Evolutionary conservation across 2,113 vertebrate species (phyloP).

Genomic region (Myotis davidii): DNA sequence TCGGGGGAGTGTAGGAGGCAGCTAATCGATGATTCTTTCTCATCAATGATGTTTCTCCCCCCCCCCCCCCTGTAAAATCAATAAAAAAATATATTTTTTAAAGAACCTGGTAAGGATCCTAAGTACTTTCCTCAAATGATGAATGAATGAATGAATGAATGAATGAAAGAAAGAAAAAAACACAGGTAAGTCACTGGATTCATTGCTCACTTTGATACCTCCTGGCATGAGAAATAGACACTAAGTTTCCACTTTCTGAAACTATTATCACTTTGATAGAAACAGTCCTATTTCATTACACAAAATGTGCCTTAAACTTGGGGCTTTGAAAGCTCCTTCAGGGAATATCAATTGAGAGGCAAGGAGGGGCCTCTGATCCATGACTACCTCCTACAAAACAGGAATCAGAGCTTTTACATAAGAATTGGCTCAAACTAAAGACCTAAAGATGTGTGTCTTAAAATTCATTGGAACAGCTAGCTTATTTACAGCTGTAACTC

Average conservation of each 20-base stretch:
- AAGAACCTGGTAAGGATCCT: background rate
- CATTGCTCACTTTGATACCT: background rate
- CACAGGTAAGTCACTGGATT: background rate
- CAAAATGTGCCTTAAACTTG: background rate
- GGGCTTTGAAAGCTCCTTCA: background rate
- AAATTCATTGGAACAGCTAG: background rate
- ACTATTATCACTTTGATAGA: background rate
- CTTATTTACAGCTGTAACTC: constrained; percentile 9
- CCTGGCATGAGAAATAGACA: background rate
- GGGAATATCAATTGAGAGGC: background rate
- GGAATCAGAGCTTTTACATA: background rate
- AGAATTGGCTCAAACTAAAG: background rate
- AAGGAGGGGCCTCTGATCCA: background rate
- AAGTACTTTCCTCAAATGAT: background rate
- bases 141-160: background rate
- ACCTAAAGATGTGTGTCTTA: background rate
- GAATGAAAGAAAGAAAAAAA: no score
- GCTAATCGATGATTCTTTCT: no score
- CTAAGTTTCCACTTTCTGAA: background rate
- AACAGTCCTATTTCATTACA: background rate
- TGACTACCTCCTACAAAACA: background rate
- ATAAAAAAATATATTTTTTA: no score
- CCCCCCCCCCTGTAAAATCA: no score
- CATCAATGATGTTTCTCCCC: no score
- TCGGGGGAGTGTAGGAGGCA: no score